phyloP scores from a whole-genome alignment of 2,797 vertebrate species.

The Anolis apletophallus region DNA sequence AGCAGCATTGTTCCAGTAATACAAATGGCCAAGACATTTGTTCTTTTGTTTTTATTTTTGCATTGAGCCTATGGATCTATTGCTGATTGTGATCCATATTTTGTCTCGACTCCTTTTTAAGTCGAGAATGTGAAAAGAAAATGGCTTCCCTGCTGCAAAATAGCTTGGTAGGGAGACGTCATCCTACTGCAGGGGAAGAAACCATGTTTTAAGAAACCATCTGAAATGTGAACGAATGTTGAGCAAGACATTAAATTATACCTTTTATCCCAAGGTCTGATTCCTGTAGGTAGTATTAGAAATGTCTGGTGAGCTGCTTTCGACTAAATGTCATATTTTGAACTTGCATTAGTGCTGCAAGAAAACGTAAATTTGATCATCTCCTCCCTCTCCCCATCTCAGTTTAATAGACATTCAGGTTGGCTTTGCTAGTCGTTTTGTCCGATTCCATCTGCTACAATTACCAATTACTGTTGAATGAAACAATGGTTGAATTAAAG shows the following conservation, averaged over 20 bases:
- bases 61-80: conserved; percentile 55
- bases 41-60: conserved; percentile 54
- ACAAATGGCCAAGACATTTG: conserved; percentile 54
- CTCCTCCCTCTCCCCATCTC: conserved; percentile 35
- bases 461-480: conserved; percentile 56
- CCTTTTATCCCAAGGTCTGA: conserved; percentile 31
- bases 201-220: conserved; percentile 46
- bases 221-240: conserved; percentile 54
- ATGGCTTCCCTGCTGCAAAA: conserved; percentile 78
- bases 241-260: conserved; percentile 53
- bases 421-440: conserved; percentile 47
- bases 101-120: conserved; percentile 73
- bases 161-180: conserved; percentile 70
- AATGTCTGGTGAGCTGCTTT: conserved; percentile 51
- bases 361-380: conserved; percentile 46
- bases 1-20: conserved; percentile 61
- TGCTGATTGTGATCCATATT: conserved; percentile 43
- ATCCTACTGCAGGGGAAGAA: conserved; percentile 55
- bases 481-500: conserved; percentile 52
- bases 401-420: conserved; percentile 32
- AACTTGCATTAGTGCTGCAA: conserved; percentile 42
- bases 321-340: conserved; percentile 50
- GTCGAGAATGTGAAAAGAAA: conserved; percentile 76
- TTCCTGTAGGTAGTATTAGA: conserved; percentile 50
- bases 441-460: conserved; percentile 49